These are phyloP conservation scores for Nymphicus hollandicus DNA, from an alignment of 2,113 vertebrate species.

Conservation along the genomic window DNA sequence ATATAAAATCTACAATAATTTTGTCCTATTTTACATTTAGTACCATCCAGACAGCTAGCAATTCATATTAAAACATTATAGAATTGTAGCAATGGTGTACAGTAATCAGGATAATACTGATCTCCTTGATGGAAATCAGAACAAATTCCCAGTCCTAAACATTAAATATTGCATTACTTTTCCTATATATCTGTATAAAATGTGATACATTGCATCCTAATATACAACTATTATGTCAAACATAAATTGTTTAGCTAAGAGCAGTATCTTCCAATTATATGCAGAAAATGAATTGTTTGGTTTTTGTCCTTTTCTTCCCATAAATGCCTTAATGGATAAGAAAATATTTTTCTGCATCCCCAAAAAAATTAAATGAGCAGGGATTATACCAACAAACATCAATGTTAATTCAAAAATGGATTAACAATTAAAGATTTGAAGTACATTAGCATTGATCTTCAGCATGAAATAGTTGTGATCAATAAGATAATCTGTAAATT, in stretches of 20 bases:
- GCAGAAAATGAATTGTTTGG: not conserved
- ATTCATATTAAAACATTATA: not conserved
- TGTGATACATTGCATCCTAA: not conserved
- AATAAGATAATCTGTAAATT: constrained; percentile 91
- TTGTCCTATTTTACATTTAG: not conserved
- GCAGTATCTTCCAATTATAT: not conserved
- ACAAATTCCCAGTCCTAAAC: not conserved
- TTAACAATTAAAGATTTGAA: constrained; percentile 81
- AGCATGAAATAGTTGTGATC: constrained; percentile 76
- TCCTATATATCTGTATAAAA: not conserved
- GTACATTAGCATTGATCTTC: constrained; percentile 88
- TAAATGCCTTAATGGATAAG: constrained; percentile 16
- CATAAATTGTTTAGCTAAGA: not conserved
- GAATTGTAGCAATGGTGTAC: not conserved
- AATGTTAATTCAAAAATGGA: constrained; percentile 85
- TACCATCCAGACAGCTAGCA: not conserved
- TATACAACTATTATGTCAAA: not conserved
- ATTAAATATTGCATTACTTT: not conserved
- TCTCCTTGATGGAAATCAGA: not conserved
- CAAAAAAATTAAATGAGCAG: constrained; percentile 48
- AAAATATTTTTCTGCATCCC: constrained; percentile 7
- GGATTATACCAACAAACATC: constrained; percentile 68
- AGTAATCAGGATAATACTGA: not conserved
- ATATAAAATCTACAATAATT: not conserved
- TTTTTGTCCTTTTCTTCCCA: not conserved